Base-by-base conservation (phyloP, 2,888 invertebrate species). In the Nesidiocoris tenuis region DNA sequence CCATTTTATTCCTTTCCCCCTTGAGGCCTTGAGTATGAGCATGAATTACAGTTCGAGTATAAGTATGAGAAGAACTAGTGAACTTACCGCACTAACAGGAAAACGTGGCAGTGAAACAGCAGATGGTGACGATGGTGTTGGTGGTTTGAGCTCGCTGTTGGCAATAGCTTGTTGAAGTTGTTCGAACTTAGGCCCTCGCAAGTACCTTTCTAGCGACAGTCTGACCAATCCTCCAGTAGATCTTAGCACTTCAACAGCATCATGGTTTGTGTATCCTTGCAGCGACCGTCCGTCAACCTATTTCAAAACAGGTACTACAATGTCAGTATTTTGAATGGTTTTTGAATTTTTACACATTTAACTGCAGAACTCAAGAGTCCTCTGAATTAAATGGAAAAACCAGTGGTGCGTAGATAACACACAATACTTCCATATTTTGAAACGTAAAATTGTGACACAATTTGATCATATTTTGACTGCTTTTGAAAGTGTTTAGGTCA, bases 211-310 rank as follows among this genome's bases (percentile, higher is more conserved):
- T 79, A 98, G 85, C 80, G 95, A 92, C 16, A 99, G 86, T 64
- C 91, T 90, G 54, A 98, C 98, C 56, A 91, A 88, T 81, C 91
- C 92, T 1, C 97, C 97, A 77, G 98, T 97, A 83, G 94, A 95
- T 80, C 97, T 90, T 75, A 99, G 87, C 64, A 98, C 93, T 84
- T 98, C 96, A 0, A 99, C 98, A 0, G 98, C 98, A 82, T 98
- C 93, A 82, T 97, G 96, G 86, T 99, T 99, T 74, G 95, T 95
- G 84, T 94, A 95, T 80, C 98, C 97, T 83, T 97, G 95, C 78
- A 98, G 86, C 19, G 94, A 93, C 81, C 91, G 92, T 19, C 94
- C 96, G 86, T 99, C 98, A 74, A 93, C 88, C 87, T 88, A 80
- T 24, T 54, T 54, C 16, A 39, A 61, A 1, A 55, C 18, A 25